A percentile compares a stretch with the other conserved stretches of the same genome.
Conservation (phyloP, 2,797 vertebrate genomes). For the Hippoglossus hippoglossus region DNA sequence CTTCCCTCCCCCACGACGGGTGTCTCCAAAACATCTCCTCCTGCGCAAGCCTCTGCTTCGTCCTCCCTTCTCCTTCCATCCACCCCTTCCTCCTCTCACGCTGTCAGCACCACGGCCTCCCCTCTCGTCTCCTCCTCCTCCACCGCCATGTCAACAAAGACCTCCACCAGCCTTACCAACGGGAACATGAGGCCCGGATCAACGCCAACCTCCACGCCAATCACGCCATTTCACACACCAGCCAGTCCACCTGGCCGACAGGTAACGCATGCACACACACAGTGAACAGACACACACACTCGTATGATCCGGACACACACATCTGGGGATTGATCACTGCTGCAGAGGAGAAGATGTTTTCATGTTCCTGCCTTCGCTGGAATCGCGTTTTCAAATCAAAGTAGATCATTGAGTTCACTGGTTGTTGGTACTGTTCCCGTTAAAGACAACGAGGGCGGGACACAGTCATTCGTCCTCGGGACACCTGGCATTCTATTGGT, state of each 20-base stretch:
- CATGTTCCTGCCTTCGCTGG: too few relatives aligned
- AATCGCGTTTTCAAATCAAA: too few relatives aligned
- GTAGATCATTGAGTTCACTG: too few relatives aligned
- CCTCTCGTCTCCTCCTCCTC: conserved; percentile 18
- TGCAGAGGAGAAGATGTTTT: too few relatives aligned
- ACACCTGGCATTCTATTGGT: too few relatives aligned
- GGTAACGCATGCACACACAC: conserved; percentile 57
- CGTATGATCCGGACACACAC: neutral
- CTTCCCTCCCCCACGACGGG: conserved; percentile 47
- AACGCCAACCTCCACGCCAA: conserved; percentile 68
- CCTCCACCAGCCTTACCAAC: conserved; percentile 77
- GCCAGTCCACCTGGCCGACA: conserved; percentile 82
- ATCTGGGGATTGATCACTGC: too few relatives aligned
- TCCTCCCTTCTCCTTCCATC: conserved; percentile 22
- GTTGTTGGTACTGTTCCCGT: too few relatives aligned
- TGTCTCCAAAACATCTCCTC: conserved; percentile 41
- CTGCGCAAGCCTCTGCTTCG: conserved; percentile 13
- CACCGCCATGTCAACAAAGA: conserved; percentile 55
- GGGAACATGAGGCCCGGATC: conserved; percentile 71
- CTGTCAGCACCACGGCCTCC: neutral
- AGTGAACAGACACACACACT: neutral
- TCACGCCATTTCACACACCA: conserved; percentile 84
- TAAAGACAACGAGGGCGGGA: too few relatives aligned
- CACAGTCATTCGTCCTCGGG: too few relatives aligned
- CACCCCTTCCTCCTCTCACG: conserved; percentile 2